These are phyloP conservation scores for Acanthurus leucopareius DNA, from an alignment of 2,797 vertebrate species.

Conservation along the genomic window DNA sequence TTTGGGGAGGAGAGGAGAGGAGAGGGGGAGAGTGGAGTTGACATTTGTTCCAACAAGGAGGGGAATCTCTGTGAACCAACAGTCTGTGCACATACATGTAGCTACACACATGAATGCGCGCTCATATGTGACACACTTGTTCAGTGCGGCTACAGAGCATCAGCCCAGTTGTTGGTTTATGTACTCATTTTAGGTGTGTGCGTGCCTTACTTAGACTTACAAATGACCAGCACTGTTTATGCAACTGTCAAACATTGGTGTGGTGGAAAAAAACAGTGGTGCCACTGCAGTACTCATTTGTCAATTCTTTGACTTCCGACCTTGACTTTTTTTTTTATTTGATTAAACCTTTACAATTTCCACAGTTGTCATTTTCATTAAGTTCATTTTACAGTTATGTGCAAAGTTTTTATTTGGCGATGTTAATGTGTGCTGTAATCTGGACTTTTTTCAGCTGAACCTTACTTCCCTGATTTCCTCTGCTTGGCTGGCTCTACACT, in stretches of 20 bases:
- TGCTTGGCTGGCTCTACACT: conserved; percentile 19
- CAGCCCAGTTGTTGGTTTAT: conserved; percentile 56
- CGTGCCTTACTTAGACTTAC: conserved; percentile 31
- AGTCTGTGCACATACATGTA: conserved; percentile 56
- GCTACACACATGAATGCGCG: conserved; percentile 44
- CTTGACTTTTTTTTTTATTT: conserved; percentile 38
- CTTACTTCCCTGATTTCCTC: conserved; percentile 30
- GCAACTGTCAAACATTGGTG: conserved; percentile 50
- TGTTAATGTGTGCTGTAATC: conserved; percentile 45
- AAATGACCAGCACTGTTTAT: conserved; percentile 52
- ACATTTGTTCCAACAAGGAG: conserved; percentile 83
- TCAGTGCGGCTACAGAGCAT: conserved; percentile 52
- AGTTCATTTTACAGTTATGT: background rate
- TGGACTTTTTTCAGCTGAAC: conserved; percentile 22
- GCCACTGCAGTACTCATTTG: conserved; percentile 34
- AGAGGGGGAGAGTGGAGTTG: conserved; percentile 70
- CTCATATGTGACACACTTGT: conserved; percentile 47
- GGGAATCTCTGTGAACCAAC: conserved; percentile 65
- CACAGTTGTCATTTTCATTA: background rate
- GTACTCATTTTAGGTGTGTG: conserved; percentile 36
- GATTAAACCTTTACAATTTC: conserved; percentile 28
- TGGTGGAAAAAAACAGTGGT: too few relatives aligned
- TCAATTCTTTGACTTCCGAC: conserved; percentile 27
- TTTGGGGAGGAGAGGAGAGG: conserved; percentile 79
- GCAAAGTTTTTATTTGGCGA: background rate